phyloP scores from a whole-genome alignment of 2,888 invertebrate genomes.

The Zelleria hepariella region DNA sequence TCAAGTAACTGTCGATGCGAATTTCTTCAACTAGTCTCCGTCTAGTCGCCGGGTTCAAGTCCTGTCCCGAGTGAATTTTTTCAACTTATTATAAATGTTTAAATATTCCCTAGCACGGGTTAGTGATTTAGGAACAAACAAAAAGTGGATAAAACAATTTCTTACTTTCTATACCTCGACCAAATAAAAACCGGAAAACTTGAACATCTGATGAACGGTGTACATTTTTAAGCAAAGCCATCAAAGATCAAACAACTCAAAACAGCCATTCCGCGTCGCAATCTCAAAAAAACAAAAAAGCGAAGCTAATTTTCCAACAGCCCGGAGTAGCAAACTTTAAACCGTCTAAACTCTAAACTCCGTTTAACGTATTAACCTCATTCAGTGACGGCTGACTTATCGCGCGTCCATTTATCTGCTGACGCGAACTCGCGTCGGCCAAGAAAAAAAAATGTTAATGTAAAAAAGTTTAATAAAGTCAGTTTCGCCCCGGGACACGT shows the following conservation, averaged over 20 bases:
- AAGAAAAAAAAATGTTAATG: slow-evolving; percentile 40
- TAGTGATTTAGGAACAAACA: no score
- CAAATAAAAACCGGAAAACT: no score
- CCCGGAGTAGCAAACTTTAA: slow-evolving; percentile 18
- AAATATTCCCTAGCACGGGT: no score
- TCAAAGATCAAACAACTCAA: background rate
- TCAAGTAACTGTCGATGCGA: no score
- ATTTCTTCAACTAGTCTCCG: no score
- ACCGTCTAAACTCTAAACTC: slow-evolving; percentile 54
- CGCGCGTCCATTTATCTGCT: slow-evolving; percentile 54
- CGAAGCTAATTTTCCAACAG: slow-evolving; percentile 13
- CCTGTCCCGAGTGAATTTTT: no score
- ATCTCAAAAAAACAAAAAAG: slow-evolving; percentile 15
- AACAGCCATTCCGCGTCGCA: background rate
- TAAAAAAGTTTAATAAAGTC: slow-evolving; percentile 60
- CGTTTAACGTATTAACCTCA: slow-evolving; percentile 58
- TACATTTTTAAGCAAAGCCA: no score
- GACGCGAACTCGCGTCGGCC: slow-evolving; percentile 20
- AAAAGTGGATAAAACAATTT: no score
- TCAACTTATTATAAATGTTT: no score
- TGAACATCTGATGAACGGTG: no score
- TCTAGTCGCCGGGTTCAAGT: no score
- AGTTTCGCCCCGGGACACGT: slow-evolving; percentile 27
- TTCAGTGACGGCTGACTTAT: slow-evolving; percentile 35
- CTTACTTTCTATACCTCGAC: no score